phyloP scores from a whole-genome alignment of 2,888 invertebrate genomes.

The Brenthis daphne region DNA sequence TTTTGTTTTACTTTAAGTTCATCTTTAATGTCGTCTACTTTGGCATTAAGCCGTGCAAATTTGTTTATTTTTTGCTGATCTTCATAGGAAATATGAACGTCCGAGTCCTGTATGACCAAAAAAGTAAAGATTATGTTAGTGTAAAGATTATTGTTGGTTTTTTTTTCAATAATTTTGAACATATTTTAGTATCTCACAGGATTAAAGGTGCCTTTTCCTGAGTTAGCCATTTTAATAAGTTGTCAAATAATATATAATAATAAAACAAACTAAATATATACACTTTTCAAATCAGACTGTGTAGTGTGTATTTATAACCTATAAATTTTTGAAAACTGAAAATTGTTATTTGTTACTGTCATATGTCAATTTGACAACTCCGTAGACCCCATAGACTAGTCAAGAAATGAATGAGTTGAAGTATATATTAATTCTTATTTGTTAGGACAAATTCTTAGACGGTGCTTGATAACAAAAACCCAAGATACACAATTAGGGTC shows the following conservation, averaged over 20 bases:
- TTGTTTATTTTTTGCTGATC: slow-evolving; percentile 99
- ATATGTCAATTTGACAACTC: too few relatives aligned
- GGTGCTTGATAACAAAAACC: too few relatives aligned
- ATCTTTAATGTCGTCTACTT: slow-evolving; percentile 94
- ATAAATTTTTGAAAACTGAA: background rate
- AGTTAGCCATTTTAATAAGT: slow-evolving; percentile 58
- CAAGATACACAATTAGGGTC: too few relatives aligned
- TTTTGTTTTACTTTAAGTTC: slow-evolving; percentile 94
- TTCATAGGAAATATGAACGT: slow-evolving; percentile 96
- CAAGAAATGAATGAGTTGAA: too few relatives aligned
- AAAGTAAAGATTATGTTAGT: slow-evolving; percentile 23
- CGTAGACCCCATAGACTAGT: too few relatives aligned
- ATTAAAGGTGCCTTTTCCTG: slow-evolving; percentile 86
- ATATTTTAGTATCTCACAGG: slow-evolving; percentile 77
- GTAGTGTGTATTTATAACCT: slow-evolving; percentile 22
- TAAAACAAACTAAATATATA: background rate
- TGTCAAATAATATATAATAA: background rate
- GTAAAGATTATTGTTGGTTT: slow-evolving; percentile 1
- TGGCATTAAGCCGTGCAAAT: slow-evolving; percentile 96
- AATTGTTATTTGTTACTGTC: too few relatives aligned
- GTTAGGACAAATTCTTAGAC: too few relatives aligned
- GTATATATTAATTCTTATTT: too few relatives aligned
- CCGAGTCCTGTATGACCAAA: slow-evolving; percentile 85
- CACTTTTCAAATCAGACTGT: slow-evolving; percentile 20
- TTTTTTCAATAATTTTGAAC: too few relatives aligned